Evolutionary conservation across 2,113 vertebrate genomes (phyloP).

Genomic region (Callorhinus ursinus): DNA sequence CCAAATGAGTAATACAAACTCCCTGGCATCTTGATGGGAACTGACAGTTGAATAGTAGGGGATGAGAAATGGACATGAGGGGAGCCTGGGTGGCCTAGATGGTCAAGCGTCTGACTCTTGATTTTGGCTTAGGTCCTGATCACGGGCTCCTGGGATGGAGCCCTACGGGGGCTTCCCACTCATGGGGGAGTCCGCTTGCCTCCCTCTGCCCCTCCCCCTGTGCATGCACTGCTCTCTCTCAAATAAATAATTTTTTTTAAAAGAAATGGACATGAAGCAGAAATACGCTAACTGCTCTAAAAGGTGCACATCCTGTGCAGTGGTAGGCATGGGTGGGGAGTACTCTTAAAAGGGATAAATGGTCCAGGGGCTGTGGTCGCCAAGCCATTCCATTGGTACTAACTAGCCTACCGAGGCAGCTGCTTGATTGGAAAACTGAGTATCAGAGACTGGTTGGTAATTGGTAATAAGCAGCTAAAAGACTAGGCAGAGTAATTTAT

Average conservation of each 20-base stretch:
- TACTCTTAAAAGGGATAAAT: neutral
- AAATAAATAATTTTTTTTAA: neutral
- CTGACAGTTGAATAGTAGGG: neutral
- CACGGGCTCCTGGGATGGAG: neutral
- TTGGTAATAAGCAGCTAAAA: neutral
- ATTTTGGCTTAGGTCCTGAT: neutral
- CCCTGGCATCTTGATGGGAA: neutral
- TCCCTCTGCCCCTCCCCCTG: neutral
- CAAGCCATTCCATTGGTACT: neutral
- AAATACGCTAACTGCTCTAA: neutral
- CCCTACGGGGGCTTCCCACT: neutral
- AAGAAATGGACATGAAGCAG: neutral
- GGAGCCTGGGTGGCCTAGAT: neutral
- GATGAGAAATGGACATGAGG: neutral
- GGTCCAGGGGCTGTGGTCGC: neutral
- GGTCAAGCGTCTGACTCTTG: neutral
- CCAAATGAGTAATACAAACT: constrained; percentile 37
- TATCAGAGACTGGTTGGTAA: neutral
- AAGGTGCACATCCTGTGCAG: neutral
- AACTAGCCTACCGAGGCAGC: neutral
- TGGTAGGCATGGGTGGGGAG: accelerated
- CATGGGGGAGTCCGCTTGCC: neutral
- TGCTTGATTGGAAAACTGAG: neutral
- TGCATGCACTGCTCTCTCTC: neutral
- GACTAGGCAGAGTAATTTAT: neutral